Evolutionary conservation across 2,888 invertebrate genomes (phyloP), one percentile per base, ranked within the genome.

Genomic region (Agriopis aurantiaria): DNA sequence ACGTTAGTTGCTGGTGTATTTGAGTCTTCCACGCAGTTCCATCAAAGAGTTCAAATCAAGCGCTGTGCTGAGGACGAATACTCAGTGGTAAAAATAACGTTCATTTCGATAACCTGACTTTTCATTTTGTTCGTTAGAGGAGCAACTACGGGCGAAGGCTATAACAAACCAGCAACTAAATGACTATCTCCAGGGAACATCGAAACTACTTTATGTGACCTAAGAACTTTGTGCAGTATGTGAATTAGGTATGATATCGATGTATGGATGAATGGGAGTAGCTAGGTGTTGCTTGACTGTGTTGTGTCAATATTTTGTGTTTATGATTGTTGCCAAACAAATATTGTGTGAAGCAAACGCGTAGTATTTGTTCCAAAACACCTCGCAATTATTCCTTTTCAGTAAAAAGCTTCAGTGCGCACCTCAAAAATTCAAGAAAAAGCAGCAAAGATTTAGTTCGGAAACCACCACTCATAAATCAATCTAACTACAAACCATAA

Each of bases 401-500:
- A 56, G 56, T 58, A 65, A 71, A 66, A 75, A 77, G 76, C 75
- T 73, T 75, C 70, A 74, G 59, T 87, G 87, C 85, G 85, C 83
- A 86, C 80, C 84, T 86, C 82, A 76, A 79, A 46, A 84, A 82
- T 85, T 85, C 84, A 83, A 87, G 84, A 87, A 84, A 80, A 93
- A 92, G 92, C 86, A 92, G 92, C 85, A 87, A 76, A 90, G 87
- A 89, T 90, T 91, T 85, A 89, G 89, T 90, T 88, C 76, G 80
- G 87, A 88, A 89, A 90, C 88, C 91, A 91, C 85, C 91, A 93
- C 91, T 91, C 90, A 87, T 86, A 88, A 88, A 87, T 87, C 88
- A 89, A 84, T 85, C 91, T 90, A 93, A 90, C 92, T 93, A 93
- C 93, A 90, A 88, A 88, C 85, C 89, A 87, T 83, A 93, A 93